Evolutionary conservation across 1,140 invertebrate species (phyloP), one percentile per base, ranked within the genome.

Genomic region (Popillia japonica): DNA sequence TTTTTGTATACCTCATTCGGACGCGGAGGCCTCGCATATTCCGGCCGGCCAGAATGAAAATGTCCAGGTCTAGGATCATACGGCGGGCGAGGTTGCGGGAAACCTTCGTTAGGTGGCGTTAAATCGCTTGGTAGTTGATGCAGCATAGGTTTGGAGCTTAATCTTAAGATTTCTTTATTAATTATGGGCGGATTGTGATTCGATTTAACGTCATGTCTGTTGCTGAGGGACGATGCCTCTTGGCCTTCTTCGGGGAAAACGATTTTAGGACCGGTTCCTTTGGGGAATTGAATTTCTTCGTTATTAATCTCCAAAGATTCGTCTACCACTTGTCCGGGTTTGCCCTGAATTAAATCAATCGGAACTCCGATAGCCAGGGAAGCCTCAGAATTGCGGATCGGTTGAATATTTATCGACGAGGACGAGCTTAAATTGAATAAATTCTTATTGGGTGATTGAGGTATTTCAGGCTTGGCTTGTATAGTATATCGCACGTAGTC

Each of bases 51-150:
- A 68, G 72, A 83, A 78, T 85, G 83, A 76, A 86, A 87, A 75
- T 87, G 86, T 72, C 86, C 86, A 6, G 85, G 86, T 73, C 85
- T 48, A 8, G 86, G 86, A 79, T 86, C 85, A 85, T 85, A 87
- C 59, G 85, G 85, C 27, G 86, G 86, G 77, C 85, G 78, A 4
- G 40, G 59, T 40, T 68, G 41, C 3, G 79, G 41, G 23, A 83
- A 80, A 48, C 80, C 76, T 77, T 87, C 85, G 68, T 79, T 82
- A 8, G 85, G 85, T 9, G 86, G 86, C 14, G 86, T 86, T 78
- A 86, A 81, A 80, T 86, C 84, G 27, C 85, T 84, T 0, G 85
- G 86, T 40, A 87, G 78, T 76, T 86, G 86, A 80, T 87, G 85
- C 74, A 82, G 84, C 83, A 87, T 85, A n/a, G 86, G 85, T 79